Base-by-base conservation (phyloP, 2,797 vertebrate genomes). In the Sebastes nivosus region DNA sequence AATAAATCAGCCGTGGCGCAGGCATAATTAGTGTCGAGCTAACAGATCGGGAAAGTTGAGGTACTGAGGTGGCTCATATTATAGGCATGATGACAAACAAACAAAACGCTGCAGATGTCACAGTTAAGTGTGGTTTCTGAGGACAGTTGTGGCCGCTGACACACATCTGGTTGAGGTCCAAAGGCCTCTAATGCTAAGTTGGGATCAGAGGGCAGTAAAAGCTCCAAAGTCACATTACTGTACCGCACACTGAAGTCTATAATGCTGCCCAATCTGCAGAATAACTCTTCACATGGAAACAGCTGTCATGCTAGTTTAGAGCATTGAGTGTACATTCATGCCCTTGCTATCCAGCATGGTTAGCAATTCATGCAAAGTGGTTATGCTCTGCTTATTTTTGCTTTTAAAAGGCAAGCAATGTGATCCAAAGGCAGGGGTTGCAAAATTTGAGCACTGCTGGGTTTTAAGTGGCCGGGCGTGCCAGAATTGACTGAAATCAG, bases 401-500 rank as follows among this genome's bases (percentile, higher is more conserved):
- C 80, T 86, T 86, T 79, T 63, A 65, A n/a, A 77, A 80, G 65
- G 46, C 50, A 50, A 78, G 72, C 76, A 77, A 81, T 20, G 3
- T 77, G 64, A 82, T 73, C 79, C 72, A 79, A 78, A 84, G 58
- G 64, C 70, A 86, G 42, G 70, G 42, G 74, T 74, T 87, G 76
- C 75, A 71, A 69, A 88, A 92, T 92, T 30, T 81, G 86, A 91
- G 82, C 83, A 75, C 68, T 74, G 69, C 66, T 72, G 80, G 77
- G 75, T 77, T 91, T 92, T 77, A 89, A 90, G 82, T 82, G 83
- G 72, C 72, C 61, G 66, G 84, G 72, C 72, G 77, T 79, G 66
- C 78, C 76, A 83, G 76, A 84, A 88, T 83, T 83, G 60, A 80
- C 85, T 88, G 73, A 87, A 92, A 91, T 93, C 88, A 88, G 89